Base-by-base conservation (phyloP, 1,140 invertebrate species). In the Cotesia typhae region DNA sequence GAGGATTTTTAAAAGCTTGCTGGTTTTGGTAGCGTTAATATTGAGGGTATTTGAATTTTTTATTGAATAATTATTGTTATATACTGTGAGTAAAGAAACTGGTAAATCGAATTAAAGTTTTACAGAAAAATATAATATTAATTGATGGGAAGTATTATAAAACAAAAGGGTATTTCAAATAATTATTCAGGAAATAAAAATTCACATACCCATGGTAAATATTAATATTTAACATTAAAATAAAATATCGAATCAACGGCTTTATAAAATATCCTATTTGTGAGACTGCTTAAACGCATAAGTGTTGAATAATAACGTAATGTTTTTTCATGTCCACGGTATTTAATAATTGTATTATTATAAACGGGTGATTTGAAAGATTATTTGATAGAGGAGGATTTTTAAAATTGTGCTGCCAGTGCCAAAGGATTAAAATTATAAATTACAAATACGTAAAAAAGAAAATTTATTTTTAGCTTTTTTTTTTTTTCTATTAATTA, bases 391-490 rank as follows among this genome's bases (percentile, higher is more conserved):
- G 28, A 2, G 28, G 28, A 2, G 28, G 1, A 28, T 63, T 66
- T 70, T 28, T 61, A 4, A 10, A 61, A 55, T 7, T 72, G 52
- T 72, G 52, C 52, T 72, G 20, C 36, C 20, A 67, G 71, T 72
- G 71, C 71, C 71, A 72, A 72, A 72, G 55, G 57, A 72, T 28
- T 60, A 59, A 14, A 52, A 60, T 72, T 53, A 72, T 52, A 67
- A 67, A 51, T 53, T 37, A n/a, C 4, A 60, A 17, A 17, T 17
- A 17, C 17, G 9, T 4, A 38, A 47, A 64, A n/a, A 7, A 20
- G 2, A 14, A 14, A 14, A 14, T 14, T 14, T 14, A 14, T 14
- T 67, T 52, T 47, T 35, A n/a, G n/a, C n/a, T 17, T 12, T 5
- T 67, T 38, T 9, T 67, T 28, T 66, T 5, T 41, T 66, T 66